Evolutionary conservation across 30 jellyfish, hydroid and myxozoan species (phyloP).

Genomic region (Cassiopea xamachana): DNA sequence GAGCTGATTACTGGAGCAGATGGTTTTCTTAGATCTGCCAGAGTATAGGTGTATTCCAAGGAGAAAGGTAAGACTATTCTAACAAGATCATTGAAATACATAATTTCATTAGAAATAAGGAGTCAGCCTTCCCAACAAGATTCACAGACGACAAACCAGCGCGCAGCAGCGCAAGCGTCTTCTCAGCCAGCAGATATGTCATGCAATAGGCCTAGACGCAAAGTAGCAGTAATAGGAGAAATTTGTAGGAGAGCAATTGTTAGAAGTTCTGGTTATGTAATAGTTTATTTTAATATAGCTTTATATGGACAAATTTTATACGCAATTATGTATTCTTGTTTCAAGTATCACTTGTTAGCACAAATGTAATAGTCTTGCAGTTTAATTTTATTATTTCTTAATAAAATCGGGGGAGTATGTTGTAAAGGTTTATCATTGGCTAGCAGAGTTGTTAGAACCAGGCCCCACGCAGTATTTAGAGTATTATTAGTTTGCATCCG

Average conservation of each 20-base stretch:
- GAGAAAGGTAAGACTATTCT: conserved; percentile 24
- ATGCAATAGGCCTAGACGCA: conserved; percentile 36
- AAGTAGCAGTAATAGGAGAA: conserved; percentile 42
- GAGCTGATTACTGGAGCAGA: conserved; percentile 48
- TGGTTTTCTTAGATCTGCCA: conserved; percentile 43
- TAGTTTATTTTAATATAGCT: not conserved
- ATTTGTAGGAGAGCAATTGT: conserved; percentile 12
- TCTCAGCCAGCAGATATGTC: not conserved
- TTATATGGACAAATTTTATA: not conserved
- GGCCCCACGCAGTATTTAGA: not conserved
- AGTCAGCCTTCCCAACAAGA: not conserved
- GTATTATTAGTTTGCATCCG: not conserved
- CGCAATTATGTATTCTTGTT: not conserved
- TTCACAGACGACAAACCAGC: conserved; percentile 1
- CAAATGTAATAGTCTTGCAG: not conserved
- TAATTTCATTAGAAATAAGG: conserved; percentile 33
- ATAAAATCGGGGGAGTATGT: conserved; percentile 38
- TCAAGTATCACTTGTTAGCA: not conserved
- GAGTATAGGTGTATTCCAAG: conserved; percentile 26
- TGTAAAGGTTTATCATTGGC: not conserved
- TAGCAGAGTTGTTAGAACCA: not conserved
- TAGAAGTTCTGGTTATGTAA: not conserved
- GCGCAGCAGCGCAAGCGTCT: not conserved
- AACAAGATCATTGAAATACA: conserved; percentile 37
- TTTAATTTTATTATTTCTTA: not conserved